Conservation (phyloP, 2,888 invertebrate genomes). For the Drosophila gaucha region DNA sequence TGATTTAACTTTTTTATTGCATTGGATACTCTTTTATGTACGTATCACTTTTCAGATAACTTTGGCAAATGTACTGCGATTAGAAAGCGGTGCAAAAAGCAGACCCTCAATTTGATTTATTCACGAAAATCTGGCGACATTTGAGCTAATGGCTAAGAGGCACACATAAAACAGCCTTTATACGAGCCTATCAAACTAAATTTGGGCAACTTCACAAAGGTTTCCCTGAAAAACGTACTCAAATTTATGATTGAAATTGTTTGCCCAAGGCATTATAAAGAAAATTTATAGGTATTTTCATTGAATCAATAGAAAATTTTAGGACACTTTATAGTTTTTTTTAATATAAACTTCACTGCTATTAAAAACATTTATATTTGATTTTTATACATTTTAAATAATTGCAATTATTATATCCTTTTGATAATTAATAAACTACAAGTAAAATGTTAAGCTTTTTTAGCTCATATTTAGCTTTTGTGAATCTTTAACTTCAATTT, state of each 20-base stretch:
- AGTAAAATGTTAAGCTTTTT: too few relatives aligned
- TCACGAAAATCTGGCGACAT: conserved; percentile 57
- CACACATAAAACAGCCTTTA: conserved; percentile 9
- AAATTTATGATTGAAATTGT: neutral
- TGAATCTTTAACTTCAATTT: too few relatives aligned
- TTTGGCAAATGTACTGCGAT: conserved; percentile 70
- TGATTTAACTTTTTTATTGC: conserved; percentile 54
- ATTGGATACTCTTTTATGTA: conserved; percentile 23
- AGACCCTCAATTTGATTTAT: conserved; percentile 66
- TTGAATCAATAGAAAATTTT: neutral
- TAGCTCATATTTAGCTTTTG: too few relatives aligned
- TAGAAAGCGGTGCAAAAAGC: conserved; percentile 41
- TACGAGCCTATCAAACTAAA: conserved; percentile 9
- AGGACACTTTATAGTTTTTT: too few relatives aligned
- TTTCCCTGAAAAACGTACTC: too few relatives aligned
- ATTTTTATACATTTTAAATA: too few relatives aligned
- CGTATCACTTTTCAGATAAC: conserved; percentile 49
- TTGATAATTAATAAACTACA: too few relatives aligned
- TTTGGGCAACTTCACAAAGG: neutral
- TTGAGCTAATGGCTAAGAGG: conserved; percentile 20
- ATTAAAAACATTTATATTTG: too few relatives aligned
- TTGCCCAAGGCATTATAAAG: neutral
- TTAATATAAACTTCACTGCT: too few relatives aligned
- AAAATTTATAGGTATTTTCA: neutral
- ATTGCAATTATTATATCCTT: too few relatives aligned